phyloP scores from a whole-genome alignment of 1,140 invertebrate species.

The Grapholita molesta region DNA sequence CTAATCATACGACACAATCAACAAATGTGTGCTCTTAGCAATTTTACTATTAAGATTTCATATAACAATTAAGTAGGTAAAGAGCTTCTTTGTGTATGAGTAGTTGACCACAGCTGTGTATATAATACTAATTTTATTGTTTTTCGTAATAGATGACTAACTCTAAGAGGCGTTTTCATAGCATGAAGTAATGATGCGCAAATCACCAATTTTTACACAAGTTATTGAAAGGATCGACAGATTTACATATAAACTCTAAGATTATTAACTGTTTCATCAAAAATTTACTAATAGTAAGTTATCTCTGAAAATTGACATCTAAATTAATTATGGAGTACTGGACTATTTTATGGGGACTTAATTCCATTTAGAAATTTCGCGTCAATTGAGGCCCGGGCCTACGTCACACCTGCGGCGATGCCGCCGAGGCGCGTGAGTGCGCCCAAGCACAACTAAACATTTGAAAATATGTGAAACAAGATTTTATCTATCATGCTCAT shows the following conservation, averaged over 20 bases:
- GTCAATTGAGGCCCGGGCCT: neutral
- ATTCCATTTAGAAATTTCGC: slow-evolving; percentile 67
- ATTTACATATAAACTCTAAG: slow-evolving; percentile 68
- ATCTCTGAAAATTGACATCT: slow-evolving; percentile 58
- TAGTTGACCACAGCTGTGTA: slow-evolving; percentile 70
- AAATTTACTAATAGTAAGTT: slow-evolving; percentile 55
- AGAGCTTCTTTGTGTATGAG: slow-evolving; percentile 32
- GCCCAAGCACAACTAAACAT: slow-evolving; percentile 51
- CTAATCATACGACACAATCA: slow-evolving; percentile 38
- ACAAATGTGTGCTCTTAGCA: slow-evolving; percentile 1
- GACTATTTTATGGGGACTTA: slow-evolving; percentile 67
- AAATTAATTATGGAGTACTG: slow-evolving; percentile 48
- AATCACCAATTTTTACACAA: slow-evolving; percentile 71
- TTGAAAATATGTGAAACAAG: slow-evolving; percentile 76
- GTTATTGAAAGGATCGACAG: slow-evolving; percentile 65
- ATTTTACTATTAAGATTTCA: slow-evolving; percentile 16
- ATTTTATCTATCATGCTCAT: slow-evolving; percentile 64
- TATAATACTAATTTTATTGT: slow-evolving; percentile 72
- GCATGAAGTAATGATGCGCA: slow-evolving; percentile 72
- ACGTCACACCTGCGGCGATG: neutral
- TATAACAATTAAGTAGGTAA: slow-evolving; percentile 18
- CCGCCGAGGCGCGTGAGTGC: slow-evolving; percentile 19
- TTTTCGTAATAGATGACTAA: slow-evolving; percentile 71
- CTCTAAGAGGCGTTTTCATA: slow-evolving; percentile 76
- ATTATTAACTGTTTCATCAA: slow-evolving; percentile 59